Conservation (phyloP, 2,797 vertebrate genomes). For the Heteromormyrus szaboi region DNA sequence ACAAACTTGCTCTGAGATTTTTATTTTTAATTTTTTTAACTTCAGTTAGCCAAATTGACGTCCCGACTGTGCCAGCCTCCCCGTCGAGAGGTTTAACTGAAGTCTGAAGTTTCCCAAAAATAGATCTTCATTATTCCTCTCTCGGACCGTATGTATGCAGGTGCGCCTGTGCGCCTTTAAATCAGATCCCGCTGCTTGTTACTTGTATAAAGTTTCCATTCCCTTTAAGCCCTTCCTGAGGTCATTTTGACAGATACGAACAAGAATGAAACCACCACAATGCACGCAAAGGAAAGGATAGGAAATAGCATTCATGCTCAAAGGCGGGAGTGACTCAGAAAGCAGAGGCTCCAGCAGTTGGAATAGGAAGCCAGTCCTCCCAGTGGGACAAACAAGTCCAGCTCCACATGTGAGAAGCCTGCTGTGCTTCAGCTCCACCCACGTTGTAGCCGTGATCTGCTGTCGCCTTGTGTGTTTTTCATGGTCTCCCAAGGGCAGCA, state of each 20-base stretch:
- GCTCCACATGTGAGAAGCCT: neutral
- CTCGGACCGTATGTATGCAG: neutral
- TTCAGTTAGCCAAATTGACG: neutral
- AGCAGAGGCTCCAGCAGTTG: neutral
- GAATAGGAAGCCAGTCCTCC: neutral
- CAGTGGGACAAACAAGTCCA: neutral
- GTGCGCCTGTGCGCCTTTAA: neutral
- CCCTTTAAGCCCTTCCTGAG: neutral
- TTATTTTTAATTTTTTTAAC: neutral
- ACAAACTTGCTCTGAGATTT: neutral
- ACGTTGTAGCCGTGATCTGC: neutral
- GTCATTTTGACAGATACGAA: neutral
- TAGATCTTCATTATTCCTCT: neutral
- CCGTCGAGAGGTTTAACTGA: neutral
- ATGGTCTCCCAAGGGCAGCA: neutral
- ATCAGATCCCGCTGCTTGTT: neutral
- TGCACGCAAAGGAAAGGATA: neutral
- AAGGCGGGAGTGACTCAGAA: slow-evolving; percentile 1
- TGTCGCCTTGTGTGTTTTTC: neutral
- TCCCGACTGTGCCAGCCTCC: neutral
- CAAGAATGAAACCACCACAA: neutral
- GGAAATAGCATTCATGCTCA: neutral
- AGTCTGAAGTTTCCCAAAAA: neutral
- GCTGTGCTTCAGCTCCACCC: neutral
- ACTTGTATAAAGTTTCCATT: neutral